Evolutionary conservation across 1,140 invertebrate genomes (phyloP).

Genomic region (Caenorhabditis elegans): DNA sequence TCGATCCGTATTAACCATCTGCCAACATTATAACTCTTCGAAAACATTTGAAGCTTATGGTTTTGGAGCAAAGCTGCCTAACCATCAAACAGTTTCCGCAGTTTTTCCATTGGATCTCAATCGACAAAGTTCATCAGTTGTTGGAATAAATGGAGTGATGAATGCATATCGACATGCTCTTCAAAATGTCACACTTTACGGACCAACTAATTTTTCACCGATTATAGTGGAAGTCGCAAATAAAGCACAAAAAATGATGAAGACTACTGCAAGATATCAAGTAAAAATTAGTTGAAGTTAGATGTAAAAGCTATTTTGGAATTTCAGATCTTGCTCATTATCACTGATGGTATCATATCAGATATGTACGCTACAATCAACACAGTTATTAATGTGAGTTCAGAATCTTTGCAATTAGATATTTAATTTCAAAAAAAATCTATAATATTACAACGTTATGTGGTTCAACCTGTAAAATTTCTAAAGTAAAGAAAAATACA

Average conservation of each 20-base stretch:
- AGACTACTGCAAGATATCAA: conserved; percentile 67
- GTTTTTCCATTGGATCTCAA: conserved; percentile 35
- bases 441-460: too few species aligned
- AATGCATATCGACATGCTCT: conserved; percentile 67
- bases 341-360: conserved; percentile 75
- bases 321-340: conserved; percentile 73
- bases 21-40: conserved; percentile 72
- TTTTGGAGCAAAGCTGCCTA: conserved; percentile 59
- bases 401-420: too few species aligned
- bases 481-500: too few species aligned
- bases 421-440: too few species aligned
- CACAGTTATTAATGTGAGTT: conserved; percentile 55
- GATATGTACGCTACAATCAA: conserved; percentile 73
- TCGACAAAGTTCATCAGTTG: conserved; percentile 41
- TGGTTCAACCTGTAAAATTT: too few species aligned
- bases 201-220: conserved; percentile 74
- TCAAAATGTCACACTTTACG: conserved; percentile 71
- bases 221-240: conserved; percentile 71
- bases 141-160: conserved; percentile 65
- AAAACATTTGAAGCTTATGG: conserved; percentile 65
- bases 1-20: conserved; percentile 68
- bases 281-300: too few species aligned
- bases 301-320: too few species aligned
- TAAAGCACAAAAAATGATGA: conserved; percentile 10
- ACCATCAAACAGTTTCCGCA: conserved; percentile 57